Percentiles rank a stretch among this genome's conserved stretches.
These are phyloP conservation scores for Bruchidius siliquastri DNA, from an alignment of 2,888 invertebrate genomes.

Conservation along the genomic window DNA sequence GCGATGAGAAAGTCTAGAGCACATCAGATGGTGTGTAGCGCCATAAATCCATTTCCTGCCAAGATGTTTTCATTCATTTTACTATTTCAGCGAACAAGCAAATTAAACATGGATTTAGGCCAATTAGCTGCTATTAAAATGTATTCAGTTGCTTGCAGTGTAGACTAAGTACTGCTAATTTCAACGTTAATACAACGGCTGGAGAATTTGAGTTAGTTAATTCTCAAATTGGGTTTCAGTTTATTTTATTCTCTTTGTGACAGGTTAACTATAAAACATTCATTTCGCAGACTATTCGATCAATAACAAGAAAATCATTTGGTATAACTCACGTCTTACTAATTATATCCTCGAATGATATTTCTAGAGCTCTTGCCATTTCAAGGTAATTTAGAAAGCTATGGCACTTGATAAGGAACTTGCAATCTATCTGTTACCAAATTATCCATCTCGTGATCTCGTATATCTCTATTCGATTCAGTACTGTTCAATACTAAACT, in stretches of 20 bases:
- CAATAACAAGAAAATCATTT: too few species aligned
- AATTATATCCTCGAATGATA: too few species aligned
- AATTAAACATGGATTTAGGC: not conserved
- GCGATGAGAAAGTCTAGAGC: not conserved
- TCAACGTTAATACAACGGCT: not conserved
- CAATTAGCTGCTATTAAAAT: not conserved
- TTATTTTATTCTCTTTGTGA: not conserved
- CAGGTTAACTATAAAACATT: not conserved
- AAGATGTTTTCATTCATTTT: not conserved
- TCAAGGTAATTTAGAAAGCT: too few species aligned
- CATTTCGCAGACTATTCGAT: too few species aligned
- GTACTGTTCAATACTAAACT: too few species aligned
- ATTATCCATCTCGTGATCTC: too few species aligned
- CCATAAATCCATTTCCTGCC: not conserved
- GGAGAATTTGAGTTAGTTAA: not conserved
- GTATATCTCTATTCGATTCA: too few species aligned
- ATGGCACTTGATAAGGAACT: too few species aligned
- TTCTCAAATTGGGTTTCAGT: not conserved
- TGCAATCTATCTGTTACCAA: too few species aligned
- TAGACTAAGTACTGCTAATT: not conserved
- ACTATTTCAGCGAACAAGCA: not conserved
- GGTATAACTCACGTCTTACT: too few species aligned
- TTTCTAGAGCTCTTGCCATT: too few species aligned
- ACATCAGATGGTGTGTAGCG: not conserved
- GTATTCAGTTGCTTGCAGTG: not conserved